Percentiles rank a stretch among this genome's conserved stretches.
Evolutionary conservation across 2,888 invertebrate genomes (phyloP).

Genomic region (Drosophila quasianomalipes): DNA sequence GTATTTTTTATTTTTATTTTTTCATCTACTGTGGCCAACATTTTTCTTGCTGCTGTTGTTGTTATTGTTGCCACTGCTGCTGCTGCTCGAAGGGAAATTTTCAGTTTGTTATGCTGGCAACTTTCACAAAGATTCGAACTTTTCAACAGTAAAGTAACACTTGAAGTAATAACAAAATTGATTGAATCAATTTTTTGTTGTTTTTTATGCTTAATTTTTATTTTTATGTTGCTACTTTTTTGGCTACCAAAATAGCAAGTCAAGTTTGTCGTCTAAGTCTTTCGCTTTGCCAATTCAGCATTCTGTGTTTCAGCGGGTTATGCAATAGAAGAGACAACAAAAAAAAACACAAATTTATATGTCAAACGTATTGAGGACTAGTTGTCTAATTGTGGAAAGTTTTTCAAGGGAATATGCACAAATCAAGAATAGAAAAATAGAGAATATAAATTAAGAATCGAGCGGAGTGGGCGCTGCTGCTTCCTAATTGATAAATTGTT

Average conservation of each 20-base stretch:
- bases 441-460: neutral
- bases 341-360: conserved; percentile 2
- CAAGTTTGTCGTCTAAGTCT: conserved; percentile 66
- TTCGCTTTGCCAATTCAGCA: conserved; percentile 35
- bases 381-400: neutral
- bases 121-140: conserved; percentile 64
- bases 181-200: conserved; percentile 22
- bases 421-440: neutral
- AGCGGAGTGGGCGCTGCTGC: neutral
- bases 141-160: conserved; percentile 43
- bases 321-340: conserved; percentile 15
- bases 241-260: conserved; percentile 6
- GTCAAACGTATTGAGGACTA: neutral
- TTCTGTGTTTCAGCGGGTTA: conserved; percentile 6
- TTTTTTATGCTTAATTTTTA: neutral
- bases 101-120: conserved; percentile 40
- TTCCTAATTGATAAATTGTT: neutral
- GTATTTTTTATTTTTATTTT: conserved; percentile 15
- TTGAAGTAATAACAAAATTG: conserved; percentile 22
- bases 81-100: conserved; percentile 61
- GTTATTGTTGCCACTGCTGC: neutral
- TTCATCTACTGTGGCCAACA: conserved; percentile 49
- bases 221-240: conserved; percentile 3
- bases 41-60: conserved; percentile 19
- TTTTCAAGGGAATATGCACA: neutral